Base-by-base conservation (phyloP, 2,888 invertebrate species). In the Anaspis maculata region DNA sequence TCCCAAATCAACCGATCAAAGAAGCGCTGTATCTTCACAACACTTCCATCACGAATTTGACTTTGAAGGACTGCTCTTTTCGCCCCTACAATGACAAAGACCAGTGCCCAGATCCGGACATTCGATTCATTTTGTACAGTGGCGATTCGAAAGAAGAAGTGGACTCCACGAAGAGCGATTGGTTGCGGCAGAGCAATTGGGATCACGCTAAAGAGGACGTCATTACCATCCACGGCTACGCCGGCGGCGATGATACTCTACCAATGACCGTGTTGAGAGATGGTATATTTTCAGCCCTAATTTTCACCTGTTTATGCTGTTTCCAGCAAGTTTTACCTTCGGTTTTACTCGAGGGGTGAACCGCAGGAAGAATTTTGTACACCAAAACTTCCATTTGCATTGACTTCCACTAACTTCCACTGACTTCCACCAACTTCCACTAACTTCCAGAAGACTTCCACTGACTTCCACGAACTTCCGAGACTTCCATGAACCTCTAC, bases 211-310 rank as follows among this genome's bases (percentile, higher is more conserved):
- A 77, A 44, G 83, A 83, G 48, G 81, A 80, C 41, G 70, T 83
- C 13, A 61, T 85, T 30, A 59, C 85, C 13, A 67, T 85, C 14
- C 85, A 86, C 51, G 85, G 85, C 2, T 86, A 85, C 56, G 84
- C 83, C 1, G 84, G 85, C 1, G 81, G 82, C 0, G 82, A 83
- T 48, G 79, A 82, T 47, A 74, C 76, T 0, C 58, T 84, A 24
- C 85, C 85, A 0, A 81, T 83, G 51, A 69, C 73, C 3, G 82
- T 86, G 1, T 67, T 85, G 1, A 71, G 82, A 51, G 84, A 85
- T 59, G 81, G 82, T 80, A 56, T 7, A 19, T 19, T 19, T 19
- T 19, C 19, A 19, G 9, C 5, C n/a, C n/a, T n/a, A n/a, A n/a
- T n/a, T n/a, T n/a, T n/a, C n/a, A n/a, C n/a, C n/a, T n/a, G n/a